Percentiles rank a stretch among this genome's conserved stretches.
Conservation (phyloP, 2,113 vertebrate genomes). For the Damaliscus lunatus region DNA sequence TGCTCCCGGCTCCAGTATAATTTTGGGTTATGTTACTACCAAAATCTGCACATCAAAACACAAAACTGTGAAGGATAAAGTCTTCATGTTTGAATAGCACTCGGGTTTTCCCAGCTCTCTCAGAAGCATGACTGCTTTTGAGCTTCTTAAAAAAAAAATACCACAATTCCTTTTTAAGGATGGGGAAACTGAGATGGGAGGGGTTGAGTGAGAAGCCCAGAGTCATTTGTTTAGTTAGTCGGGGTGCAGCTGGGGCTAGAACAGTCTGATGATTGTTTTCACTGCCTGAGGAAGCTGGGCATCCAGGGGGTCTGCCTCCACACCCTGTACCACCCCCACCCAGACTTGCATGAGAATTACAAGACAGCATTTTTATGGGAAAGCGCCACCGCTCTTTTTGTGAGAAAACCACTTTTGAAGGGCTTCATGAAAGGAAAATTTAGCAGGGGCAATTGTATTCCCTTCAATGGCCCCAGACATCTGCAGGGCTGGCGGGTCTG, state of each 20-base stretch:
- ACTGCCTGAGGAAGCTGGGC: background rate
- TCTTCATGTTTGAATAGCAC: background rate
- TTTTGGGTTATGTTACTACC: background rate
- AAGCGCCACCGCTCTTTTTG: background rate
- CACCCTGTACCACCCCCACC: fast-evolving
- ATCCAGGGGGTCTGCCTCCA: background rate
- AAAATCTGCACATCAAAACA: background rate
- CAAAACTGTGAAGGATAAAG: background rate
- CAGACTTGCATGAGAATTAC: background rate
- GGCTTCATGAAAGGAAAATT: background rate
- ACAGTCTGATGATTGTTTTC: background rate
- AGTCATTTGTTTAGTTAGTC: background rate
- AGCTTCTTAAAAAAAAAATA: background rate
- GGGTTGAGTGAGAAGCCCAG: background rate
- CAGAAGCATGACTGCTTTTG: too few relatives aligned
- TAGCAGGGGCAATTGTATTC: background rate
- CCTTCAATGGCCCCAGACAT: background rate
- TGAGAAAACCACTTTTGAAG: background rate
- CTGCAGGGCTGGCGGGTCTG: background rate
- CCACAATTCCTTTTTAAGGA: background rate
- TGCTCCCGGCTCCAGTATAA: background rate
- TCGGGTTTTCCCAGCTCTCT: background rate
- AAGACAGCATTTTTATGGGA: conserved; percentile 7
- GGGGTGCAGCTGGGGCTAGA: background rate
- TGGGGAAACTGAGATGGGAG: background rate